A percentile compares a stretch with the other conserved stretches of the same genome.
phyloP scores from a whole-genome alignment of 1,140 invertebrate genomes.

The Sycophila sp. region DNA sequence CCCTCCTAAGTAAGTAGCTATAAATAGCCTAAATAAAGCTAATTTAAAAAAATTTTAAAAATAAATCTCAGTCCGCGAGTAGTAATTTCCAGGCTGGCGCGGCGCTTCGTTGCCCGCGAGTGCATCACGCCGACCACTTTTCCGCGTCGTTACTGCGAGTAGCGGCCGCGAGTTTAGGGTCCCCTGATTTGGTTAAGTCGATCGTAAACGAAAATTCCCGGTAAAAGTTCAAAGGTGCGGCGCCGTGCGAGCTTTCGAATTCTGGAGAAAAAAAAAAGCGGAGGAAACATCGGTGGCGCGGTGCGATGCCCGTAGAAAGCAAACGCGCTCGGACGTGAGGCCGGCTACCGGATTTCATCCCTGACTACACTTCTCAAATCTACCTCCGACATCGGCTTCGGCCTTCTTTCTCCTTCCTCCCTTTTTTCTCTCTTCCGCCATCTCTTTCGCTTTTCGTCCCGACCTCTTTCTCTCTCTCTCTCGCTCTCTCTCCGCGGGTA shows the following conservation, averaged over 20 bases:
- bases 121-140: not conserved
- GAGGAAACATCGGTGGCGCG: constrained; percentile 11
- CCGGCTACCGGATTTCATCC: constrained; percentile 65
- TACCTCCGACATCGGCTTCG: constrained; percentile 8
- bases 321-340: constrained; percentile 59
- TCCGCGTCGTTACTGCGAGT: not conserved
- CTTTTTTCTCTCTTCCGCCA: not conserved
- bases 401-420: constrained; percentile 10
- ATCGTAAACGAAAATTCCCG: not conserved
- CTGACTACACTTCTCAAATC: constrained; percentile 57
- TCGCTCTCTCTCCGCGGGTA: constrained; percentile 25
- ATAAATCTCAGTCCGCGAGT: constrained; percentile 12
- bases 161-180: not conserved
- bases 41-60: constrained; percentile 12
- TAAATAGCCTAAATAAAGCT: too few species aligned
- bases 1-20: too few species aligned
- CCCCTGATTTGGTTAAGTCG: too few species aligned
- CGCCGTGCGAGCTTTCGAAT: constrained; percentile 24
- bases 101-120: not conserved
- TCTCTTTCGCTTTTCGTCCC: not conserved
- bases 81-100: constrained; percentile 34
- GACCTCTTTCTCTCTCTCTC: not conserved
- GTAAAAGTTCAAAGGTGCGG: constrained; percentile 1
- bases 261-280: too few species aligned
- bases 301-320: constrained; percentile 39